A percentile compares a stretch with the other conserved stretches of the same genome.
Conservation (phyloP, 2,113 vertebrate species). For the Apaloderma vittatum region DNA sequence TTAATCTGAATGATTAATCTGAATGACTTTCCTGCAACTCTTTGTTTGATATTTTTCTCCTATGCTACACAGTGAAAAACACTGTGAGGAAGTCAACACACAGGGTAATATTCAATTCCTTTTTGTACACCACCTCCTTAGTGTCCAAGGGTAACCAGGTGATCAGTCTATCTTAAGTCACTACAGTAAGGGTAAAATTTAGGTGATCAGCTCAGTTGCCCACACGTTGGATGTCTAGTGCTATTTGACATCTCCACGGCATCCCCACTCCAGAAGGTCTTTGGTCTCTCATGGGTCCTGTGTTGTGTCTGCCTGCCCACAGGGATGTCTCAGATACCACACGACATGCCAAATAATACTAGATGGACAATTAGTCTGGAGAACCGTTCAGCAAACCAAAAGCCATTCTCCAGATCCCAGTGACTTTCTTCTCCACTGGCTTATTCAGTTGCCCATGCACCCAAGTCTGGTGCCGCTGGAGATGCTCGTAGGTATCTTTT, state of each 20-base stretch:
- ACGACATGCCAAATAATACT: not conserved
- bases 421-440: not conserved
- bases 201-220: not conserved
- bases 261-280: not conserved
- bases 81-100: not conserved
- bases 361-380: not conserved
- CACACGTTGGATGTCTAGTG: not conserved
- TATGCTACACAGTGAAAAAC: not conserved
- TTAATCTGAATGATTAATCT: not conserved
- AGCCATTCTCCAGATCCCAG: not conserved
- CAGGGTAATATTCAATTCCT: not conserved
- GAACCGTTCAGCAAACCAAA: not conserved
- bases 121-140: not conserved
- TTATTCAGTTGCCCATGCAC: not conserved
- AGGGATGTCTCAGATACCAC: not conserved
- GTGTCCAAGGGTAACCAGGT: not conserved
- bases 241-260: not conserved
- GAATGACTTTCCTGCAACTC: not conserved
- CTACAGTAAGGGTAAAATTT: not conserved
- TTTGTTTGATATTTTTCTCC: not conserved
- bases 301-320: accelerated
- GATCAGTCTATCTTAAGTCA: not conserved
- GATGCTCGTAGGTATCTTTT: not conserved
- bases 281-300: not conserved
- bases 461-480: not conserved